Evolutionary conservation across 1,140 invertebrate genomes (phyloP), one percentile per base, ranked within the genome.

Genomic region (Vanessa atalanta): DNA sequence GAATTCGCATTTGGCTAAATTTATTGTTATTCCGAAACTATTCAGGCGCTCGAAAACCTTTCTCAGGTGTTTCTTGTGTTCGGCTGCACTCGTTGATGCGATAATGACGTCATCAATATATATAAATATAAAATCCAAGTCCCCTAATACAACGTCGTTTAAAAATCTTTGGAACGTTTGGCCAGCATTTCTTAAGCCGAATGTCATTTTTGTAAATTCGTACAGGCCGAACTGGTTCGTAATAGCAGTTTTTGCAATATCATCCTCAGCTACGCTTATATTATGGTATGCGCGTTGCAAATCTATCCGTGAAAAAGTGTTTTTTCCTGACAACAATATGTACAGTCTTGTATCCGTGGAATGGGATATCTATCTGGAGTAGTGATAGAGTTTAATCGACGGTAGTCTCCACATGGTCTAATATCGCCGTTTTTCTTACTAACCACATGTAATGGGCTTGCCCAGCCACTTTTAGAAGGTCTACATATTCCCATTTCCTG

Each of bases 401-500:
- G 9, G 47, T 72, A 78, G 15, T 78, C 69, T 6, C 72, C 76
- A 23, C 64, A 75, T 0, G 72, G 69, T 60, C 72, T 20, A 16
- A 72, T 13, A 2, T 70, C 72, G 1, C 72, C 72, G n/a, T 75
- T 63, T 13, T 72, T 69, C 23, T 78, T 78, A 0, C 15, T n/a
- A 0, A 78, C 76, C 1, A 78, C 68, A 23, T 75, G 77, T 15
- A 78, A 47, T 37, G 72, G 73, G 51, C 69, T 72, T 13, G 76
- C 60, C 77, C 77, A 75, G 3, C 13, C 11, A 20, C 61, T 70
- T 23, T 78, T 79, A 2, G 61, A 67, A 51, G 71, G 73, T 13
- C 73, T 61, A 66, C 73, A 73, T 14, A 79, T 79, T 0, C 77
- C 77, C 50, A 75, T 43, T 47, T 79, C 63, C 23, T 64, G 63